Evolutionary conservation across 1,140 invertebrate genomes (phyloP), one percentile per base, ranked within the genome.

Genomic region (Panagrolaimus sp.): DNA sequence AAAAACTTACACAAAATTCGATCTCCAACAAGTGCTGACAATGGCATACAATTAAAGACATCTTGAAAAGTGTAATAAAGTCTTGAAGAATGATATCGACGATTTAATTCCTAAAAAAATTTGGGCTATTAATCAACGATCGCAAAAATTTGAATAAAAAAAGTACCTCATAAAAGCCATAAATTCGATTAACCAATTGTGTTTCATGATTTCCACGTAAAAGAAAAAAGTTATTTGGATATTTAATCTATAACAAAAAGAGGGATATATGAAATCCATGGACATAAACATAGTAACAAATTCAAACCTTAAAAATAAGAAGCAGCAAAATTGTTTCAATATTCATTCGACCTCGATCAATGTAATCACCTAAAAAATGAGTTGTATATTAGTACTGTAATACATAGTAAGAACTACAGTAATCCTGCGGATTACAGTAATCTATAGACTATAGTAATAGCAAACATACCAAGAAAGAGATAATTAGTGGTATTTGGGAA

Each of bases 81-180:
- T 21, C 52, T 21, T 12, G 52, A 28, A n/a, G 52, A 58, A 21
- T 32, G 21, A 32, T 65, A 65, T 43, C 63, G 63, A 24, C 63
- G 63, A 46, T 87, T 89, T 89, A 94, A 95, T 86, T 95, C 92
- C 83, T 44, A 26, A 0, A 38, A 38, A n/a, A n/a, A n/a, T n/a
- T n/a, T n/a, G n/a, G n/a, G n/a, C n/a, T n/a, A n/a, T n/a, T n/a
- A n/a, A n/a, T n/a, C n/a, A n/a, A n/a, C n/a, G n/a, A n/a, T n/a
- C n/a, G n/a, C n/a, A n/a, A n/a, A n/a, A n/a, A n/a, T n/a, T n/a
- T n/a, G n/a, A n/a, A n/a, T n/a, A n/a, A n/a, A n/a, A n/a, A n/a
- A n/a, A n/a, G n/a, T 38, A 38, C 32, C 1, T 95, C 93, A 83
- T 94, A 95, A 86, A 95, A 95, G 83, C 93, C 93, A 87, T 95